Base-by-base conservation (phyloP, 2,888 invertebrate genomes). In the Dione juno region DNA sequence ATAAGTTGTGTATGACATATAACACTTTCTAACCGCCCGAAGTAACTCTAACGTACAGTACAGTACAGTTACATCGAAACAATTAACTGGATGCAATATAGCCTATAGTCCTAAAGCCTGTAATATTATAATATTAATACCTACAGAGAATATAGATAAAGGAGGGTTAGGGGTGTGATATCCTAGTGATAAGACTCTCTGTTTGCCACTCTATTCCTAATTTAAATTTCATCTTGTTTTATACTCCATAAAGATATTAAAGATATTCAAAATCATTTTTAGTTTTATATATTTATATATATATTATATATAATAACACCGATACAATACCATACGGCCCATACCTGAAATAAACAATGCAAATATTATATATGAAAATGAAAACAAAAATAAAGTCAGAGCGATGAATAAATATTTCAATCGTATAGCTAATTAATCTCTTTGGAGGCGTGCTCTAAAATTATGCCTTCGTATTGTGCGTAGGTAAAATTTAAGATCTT, bases 381-480 rank as follows among this genome's bases (percentile, higher is more conserved):
- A 59, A 59, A 59, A 65, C 65, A 67, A 70, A 67, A 58, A 63
- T 68, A 52, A 68, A 64, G 40, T 43, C 66, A 45, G 71, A 59
- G 19, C 58, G 16, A 50, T 73, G 70, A 73, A 70, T 67, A 57
- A 64, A 67, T 72, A 76, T 75, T 75, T 73, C 76, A 73, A 76
- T 73, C 73, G 71, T 70, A 76, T 70, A 76, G 78, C 81, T 84
- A 89, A 91, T 90, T 90, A 90, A 89, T 89, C 84, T 84, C 79
- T 66, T 63, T 28, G 75, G 76, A 82, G 88, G 88, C 85, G 88
- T 84, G 82, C 77, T 79, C 82, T 83, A 83, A 75, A 83, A 84
- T 84, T 83, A 79, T 81, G 83, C 81, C 84, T 88, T 89, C 86
- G 88, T 88, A 82, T 78, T 73, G 73, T 76, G 78, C 76, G 78